These are phyloP conservation scores for Oryzias dopingdopingensis DNA, from an alignment of 2,797 vertebrate species.

Conservation along the genomic window DNA sequence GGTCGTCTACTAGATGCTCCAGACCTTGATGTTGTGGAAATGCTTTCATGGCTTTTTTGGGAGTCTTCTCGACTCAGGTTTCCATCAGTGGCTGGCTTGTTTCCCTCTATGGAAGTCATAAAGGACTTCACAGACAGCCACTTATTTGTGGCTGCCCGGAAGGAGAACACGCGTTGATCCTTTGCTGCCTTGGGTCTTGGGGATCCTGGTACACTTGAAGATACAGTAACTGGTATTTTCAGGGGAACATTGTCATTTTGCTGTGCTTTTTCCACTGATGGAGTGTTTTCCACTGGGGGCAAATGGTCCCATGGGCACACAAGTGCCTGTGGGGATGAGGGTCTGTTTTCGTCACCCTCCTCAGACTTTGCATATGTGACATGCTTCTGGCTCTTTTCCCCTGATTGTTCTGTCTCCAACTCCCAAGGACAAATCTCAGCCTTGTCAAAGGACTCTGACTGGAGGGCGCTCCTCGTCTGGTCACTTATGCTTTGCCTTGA, in stretches of 20 bases:
- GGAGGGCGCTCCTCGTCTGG: slow-evolving; percentile 73
- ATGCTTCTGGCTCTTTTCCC: slow-evolving; percentile 74
- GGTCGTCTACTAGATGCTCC: slow-evolving; percentile 49
- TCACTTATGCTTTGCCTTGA: slow-evolving; percentile 69
- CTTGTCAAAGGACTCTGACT: slow-evolving; percentile 72
- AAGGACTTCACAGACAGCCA: slow-evolving; percentile 82
- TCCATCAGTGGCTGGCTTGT: slow-evolving; percentile 39
- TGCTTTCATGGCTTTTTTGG: slow-evolving; percentile 60
- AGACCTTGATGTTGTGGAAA: slow-evolving; percentile 51
- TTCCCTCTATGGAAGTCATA: slow-evolving; percentile 55
- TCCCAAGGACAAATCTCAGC: slow-evolving; percentile 70
- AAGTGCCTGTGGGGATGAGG: slow-evolving; percentile 53
- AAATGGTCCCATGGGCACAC: slow-evolving; percentile 63
- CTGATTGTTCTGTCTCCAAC: slow-evolving; percentile 43
- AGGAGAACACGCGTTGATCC: slow-evolving; percentile 64
- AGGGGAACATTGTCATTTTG: slow-evolving; percentile 50
- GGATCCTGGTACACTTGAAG: slow-evolving; percentile 74
- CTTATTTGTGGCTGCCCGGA: slow-evolving; percentile 70
- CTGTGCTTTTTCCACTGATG: slow-evolving; percentile 39
- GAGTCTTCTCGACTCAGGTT: slow-evolving; percentile 57
- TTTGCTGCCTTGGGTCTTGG: slow-evolving; percentile 64
- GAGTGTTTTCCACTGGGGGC: slow-evolving; percentile 34
- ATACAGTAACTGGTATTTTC: slow-evolving; percentile 60
- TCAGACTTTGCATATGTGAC: slow-evolving; percentile 80
- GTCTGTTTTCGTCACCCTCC: slow-evolving; percentile 51